Conservation (phyloP, 2,888 invertebrate species). For the Leucozona laternaria region DNA sequence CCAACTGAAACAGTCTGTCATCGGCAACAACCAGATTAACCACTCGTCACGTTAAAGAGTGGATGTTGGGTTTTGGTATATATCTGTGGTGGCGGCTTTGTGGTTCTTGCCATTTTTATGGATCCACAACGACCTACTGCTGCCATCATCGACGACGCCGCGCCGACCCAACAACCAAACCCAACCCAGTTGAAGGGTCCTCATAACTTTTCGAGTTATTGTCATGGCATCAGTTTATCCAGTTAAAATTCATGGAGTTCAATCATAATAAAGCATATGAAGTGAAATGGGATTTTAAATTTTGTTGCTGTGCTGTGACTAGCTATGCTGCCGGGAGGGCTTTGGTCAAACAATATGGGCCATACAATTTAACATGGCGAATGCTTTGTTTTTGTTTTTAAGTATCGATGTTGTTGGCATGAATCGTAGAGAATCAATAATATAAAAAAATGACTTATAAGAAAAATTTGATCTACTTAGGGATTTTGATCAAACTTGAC, state of each 20-base stretch:
- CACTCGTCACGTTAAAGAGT: conserved; percentile 59
- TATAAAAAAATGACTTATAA: neutral
- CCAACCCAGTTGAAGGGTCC: conserved; percentile 10
- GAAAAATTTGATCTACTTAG: neutral
- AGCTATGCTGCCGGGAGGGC: conserved; percentile 20
- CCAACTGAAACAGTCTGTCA: conserved; percentile 72
- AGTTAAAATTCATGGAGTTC: conserved; percentile 69
- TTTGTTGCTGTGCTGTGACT: conserved; percentile 39
- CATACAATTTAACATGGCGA: neutral
- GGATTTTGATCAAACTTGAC: too few relatives aligned
- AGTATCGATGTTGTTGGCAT: neutral
- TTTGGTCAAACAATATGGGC: conserved; percentile 14
- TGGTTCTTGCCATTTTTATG: conserved; percentile 41
- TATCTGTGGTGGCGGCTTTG: conserved; percentile 36
- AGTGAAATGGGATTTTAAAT: conserved; percentile 68
- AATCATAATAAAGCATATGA: conserved; percentile 72
- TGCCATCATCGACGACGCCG: neutral
- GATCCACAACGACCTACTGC: conserved; percentile 10
- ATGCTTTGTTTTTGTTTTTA: conserved; percentile 1
- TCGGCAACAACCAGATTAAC: conserved; percentile 71
- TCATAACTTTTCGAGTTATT: conserved; percentile 59
- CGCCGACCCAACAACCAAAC: too few relatives aligned
- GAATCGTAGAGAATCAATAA: neutral
- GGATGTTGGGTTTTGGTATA: conserved; percentile 57
- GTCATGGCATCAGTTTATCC: conserved; percentile 71